These are phyloP conservation scores for Albula glossodonta DNA, from an alignment of 2,113 vertebrate genomes.

Conservation along the genomic window DNA sequence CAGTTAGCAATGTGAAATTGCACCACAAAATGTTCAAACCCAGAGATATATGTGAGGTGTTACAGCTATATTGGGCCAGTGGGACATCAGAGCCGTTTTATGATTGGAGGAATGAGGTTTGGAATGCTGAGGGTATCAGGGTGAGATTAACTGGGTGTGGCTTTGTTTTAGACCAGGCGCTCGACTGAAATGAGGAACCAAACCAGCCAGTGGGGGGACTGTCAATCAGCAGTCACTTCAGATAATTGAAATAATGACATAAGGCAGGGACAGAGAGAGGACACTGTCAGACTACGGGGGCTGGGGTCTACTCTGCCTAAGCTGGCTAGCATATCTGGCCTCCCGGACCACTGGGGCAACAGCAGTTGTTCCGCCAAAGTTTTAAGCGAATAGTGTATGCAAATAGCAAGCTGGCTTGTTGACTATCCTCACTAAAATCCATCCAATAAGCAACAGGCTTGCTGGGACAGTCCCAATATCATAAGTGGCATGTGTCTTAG, in stretches of 20 bases:
- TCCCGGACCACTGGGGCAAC: too few relatives aligned
- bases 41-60: conserved; percentile 66
- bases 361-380: too few relatives aligned
- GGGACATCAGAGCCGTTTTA: conserved; percentile 76
- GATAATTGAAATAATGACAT: too few relatives aligned
- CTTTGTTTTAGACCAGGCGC: not conserved
- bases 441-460: too few relatives aligned
- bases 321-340: too few relatives aligned
- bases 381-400: too few relatives aligned
- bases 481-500: not conserved
- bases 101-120: conserved; percentile 73
- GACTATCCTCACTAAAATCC: too few relatives aligned
- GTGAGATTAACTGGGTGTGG: not conserved
- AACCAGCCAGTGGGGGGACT: not conserved
- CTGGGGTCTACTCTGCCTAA: too few relatives aligned
- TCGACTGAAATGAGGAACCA: not conserved
- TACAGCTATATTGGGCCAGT: not conserved
- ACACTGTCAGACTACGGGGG: too few relatives aligned
- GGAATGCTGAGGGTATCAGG: conserved; percentile 66
- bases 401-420: too few relatives aligned
- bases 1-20: conserved; percentile 64
- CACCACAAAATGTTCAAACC: conserved; percentile 65
- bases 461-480: too few relatives aligned
- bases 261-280: too few relatives aligned
- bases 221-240: not conserved